phyloP scores from a whole-genome alignment of 2,113 vertebrate species.

The Crotalus helleri region DNA sequence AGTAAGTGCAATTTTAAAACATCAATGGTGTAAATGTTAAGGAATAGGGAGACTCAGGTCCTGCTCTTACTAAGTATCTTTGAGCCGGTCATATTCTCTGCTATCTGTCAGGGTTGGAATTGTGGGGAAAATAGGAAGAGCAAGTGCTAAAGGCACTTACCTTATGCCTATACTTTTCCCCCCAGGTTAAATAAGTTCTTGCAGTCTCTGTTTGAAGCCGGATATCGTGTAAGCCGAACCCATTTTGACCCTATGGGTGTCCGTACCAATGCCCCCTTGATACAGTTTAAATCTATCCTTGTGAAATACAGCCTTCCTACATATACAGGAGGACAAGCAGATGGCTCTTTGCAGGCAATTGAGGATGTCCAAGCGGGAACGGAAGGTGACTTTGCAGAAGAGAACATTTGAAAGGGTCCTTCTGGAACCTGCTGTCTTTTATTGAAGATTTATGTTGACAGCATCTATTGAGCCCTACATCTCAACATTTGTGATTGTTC shows the following conservation, averaged over 20 bases:
- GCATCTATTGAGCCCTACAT: neutral
- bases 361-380: conserved; percentile 48
- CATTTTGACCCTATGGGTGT: conserved; percentile 97
- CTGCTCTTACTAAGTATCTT: neutral
- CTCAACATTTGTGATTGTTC: conserved; percentile 5
- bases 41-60: neutral
- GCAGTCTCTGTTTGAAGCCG: conserved; percentile 86
- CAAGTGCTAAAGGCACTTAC: neutral
- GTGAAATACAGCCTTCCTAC: conserved; percentile 89
- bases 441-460: neutral
- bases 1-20: conserved; percentile 72
- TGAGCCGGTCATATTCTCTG: neutral
- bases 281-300: conserved; percentile 86
- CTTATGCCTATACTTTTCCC: conserved; percentile 3
- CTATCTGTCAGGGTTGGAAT: neutral
- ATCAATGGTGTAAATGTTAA: too few relatives aligned
- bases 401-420: neutral
- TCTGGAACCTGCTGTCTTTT: neutral
- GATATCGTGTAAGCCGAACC: conserved; percentile 91
- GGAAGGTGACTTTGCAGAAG: conserved; percentile 17
- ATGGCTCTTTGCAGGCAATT: conserved; percentile 47
- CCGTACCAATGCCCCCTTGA: conserved; percentile 85
- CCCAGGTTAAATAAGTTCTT: conserved; percentile 93
- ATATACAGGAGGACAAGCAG: conserved; percentile 64
- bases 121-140: neutral